A percentile compares a stretch with the other conserved stretches of the same genome.
Conservation (phyloP, 1,140 invertebrate genomes). For the Eriosoma lanigerum region DNA sequence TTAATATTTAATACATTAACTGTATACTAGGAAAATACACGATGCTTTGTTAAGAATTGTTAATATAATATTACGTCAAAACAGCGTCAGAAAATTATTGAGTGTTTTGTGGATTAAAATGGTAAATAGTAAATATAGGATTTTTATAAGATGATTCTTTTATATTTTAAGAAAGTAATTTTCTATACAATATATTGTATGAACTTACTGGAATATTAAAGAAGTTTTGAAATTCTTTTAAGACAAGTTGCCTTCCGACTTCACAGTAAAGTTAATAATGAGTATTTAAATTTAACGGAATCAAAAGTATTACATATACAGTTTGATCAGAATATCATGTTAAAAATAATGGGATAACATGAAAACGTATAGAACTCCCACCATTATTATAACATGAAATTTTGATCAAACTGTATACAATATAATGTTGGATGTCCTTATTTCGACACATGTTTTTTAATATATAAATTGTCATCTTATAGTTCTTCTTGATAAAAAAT, state of each 20-base stretch:
- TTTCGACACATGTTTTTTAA: too few relatives aligned
- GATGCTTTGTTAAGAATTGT: too few relatives aligned
- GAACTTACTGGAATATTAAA: not conserved
- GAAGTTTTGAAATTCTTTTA: conserved; percentile 7
- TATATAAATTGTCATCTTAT: too few relatives aligned
- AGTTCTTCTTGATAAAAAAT: too few relatives aligned
- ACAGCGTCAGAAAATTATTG: not conserved
- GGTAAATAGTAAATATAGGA: not conserved
- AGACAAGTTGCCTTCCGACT: conserved; percentile 8
- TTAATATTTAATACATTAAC: too few relatives aligned
- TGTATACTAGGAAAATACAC: too few relatives aligned
- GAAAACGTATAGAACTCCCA: too few relatives aligned
- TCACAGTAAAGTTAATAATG: not conserved
- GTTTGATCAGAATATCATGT: not conserved
- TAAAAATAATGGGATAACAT: too few relatives aligned
- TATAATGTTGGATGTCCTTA: too few relatives aligned
- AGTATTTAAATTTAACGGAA: not conserved
- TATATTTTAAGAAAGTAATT: not conserved
- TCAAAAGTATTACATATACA: not conserved
- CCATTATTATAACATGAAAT: too few relatives aligned
- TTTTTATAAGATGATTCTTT: not conserved
- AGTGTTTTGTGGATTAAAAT: not conserved
- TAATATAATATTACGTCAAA: too few relatives aligned
- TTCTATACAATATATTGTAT: conserved; percentile 1
- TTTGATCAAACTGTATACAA: too few relatives aligned